Evolutionary conservation across 2,113 vertebrate genomes (phyloP).

Genomic region (Electrona antarctica): DNA sequence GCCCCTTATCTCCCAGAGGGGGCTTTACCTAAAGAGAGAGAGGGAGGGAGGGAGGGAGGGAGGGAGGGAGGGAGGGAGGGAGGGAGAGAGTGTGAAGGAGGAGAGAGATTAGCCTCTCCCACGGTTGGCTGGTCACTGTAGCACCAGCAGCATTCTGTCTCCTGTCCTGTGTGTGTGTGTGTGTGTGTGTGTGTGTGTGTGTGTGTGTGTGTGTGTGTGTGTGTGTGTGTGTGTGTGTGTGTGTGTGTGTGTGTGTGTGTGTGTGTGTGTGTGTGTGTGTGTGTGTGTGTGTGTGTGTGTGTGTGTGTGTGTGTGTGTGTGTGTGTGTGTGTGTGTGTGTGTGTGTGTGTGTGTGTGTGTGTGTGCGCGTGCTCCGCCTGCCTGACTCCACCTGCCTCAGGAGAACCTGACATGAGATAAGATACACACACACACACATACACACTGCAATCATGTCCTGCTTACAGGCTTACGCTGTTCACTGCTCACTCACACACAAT

Average conservation of each 20-base stretch:
- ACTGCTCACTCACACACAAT: constrained; percentile 59
- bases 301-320: no score
- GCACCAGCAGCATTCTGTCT: constrained; percentile 53
- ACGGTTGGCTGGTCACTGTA: constrained; percentile 83
- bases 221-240: no score
- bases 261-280: no score
- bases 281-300: no score
- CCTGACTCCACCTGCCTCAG: constrained; percentile 79
- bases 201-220: no score
- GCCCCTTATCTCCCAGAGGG: constrained; percentile 58
- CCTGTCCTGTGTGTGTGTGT: no score
- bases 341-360: no score
- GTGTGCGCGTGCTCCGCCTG: constrained; percentile 66
- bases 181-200: no score
- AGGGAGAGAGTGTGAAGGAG: constrained; percentile 63
- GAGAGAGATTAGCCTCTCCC: constrained; percentile 78
- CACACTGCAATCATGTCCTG: constrained; percentile 83
- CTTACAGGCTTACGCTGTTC: constrained; percentile 77
- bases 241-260: no score
- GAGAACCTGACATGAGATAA: constrained; percentile 81
- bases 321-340: no score
- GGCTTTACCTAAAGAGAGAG: constrained; percentile 58
- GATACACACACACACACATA: constrained; percentile 78
- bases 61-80: constrained; percentile 55
- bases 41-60: constrained; percentile 24